Evolutionary conservation across 2,797 vertebrate species (phyloP).

Genomic region (Adrianichthys oophorus): DNA sequence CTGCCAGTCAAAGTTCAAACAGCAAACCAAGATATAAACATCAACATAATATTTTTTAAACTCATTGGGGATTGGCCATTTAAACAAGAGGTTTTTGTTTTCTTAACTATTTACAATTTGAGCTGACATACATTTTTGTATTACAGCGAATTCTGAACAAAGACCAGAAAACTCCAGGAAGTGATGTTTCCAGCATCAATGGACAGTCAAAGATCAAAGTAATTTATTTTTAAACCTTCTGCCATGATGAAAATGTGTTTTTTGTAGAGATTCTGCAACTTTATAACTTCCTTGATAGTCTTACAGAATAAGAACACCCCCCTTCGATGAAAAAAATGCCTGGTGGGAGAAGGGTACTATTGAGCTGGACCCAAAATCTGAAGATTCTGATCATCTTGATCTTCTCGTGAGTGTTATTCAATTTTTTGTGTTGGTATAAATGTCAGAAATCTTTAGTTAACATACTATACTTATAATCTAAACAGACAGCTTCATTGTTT

Average conservation of each 20-base stretch:
- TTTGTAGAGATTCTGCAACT: constrained; percentile 14
- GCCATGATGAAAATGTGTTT: constrained; percentile 9
- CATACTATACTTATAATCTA: background rate
- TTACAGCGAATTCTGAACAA: constrained; percentile 41
- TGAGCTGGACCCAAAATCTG: constrained; percentile 85
- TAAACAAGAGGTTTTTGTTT: background rate
- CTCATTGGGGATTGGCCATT: no score
- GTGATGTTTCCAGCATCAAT: constrained; percentile 20
- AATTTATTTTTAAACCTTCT: constrained; percentile 42
- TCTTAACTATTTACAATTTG: background rate
- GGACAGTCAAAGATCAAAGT: constrained; percentile 71
- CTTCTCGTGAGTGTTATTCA: constrained; percentile 78
- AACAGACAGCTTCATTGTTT: constrained; percentile 16
- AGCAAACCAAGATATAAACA: no score
- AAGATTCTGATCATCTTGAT: constrained; percentile 88
- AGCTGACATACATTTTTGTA: constrained; percentile 18
- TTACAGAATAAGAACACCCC: constrained; percentile 87
- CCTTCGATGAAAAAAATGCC: constrained; percentile 60
- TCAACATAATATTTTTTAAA: no score
- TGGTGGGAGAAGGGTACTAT: constrained; percentile 75
- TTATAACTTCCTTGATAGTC: constrained; percentile 69
- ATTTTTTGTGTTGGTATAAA: background rate
- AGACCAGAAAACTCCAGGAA: constrained; percentile 47
- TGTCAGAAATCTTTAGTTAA: background rate
- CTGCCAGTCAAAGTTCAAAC: no score